Percentiles rank a stretch among this genome's conserved stretches.
These are phyloP conservation scores for Mesoclemmys tuberculata DNA, from an alignment of 2,113 vertebrate species.

Conservation along the genomic window DNA sequence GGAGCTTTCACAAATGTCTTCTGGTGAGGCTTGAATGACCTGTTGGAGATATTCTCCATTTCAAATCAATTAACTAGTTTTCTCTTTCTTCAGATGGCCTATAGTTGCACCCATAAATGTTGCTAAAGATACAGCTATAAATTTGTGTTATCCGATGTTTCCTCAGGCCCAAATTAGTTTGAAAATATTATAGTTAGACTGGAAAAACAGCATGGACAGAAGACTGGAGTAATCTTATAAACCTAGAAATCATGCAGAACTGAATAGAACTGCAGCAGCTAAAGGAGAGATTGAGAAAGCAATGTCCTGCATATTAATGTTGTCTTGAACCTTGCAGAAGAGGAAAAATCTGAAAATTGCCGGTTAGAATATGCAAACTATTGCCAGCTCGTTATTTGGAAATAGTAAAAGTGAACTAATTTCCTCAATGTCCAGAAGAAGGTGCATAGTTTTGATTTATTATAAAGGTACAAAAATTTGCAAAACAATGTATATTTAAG, in stretches of 20 bases:
- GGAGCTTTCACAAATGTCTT: background rate
- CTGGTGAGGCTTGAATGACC: background rate
- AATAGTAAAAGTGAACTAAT: background rate
- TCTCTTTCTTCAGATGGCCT: background rate
- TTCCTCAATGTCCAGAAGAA: constrained; percentile 10
- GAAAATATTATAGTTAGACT: background rate
- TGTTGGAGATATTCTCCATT: background rate
- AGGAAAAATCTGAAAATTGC: background rate
- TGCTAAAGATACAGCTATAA: background rate
- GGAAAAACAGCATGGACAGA: background rate
- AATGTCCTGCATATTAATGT: background rate
- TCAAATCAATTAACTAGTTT: background rate
- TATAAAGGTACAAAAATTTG: background rate
- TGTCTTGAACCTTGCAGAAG: constrained; percentile 3
- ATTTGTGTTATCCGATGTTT: background rate
- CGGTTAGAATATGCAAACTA: background rate
- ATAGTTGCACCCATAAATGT: background rate
- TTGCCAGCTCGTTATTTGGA: background rate
- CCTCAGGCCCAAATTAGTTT: background rate
- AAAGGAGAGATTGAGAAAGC: background rate
- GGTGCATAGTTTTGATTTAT: constrained; percentile 41
- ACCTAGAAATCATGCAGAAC: background rate
- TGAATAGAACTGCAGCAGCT: background rate
- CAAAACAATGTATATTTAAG: background rate
- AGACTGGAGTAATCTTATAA: background rate